phyloP scores from a whole-genome alignment of 2,797 vertebrate genomes.

The Platyrinchus mystaceus region DNA sequence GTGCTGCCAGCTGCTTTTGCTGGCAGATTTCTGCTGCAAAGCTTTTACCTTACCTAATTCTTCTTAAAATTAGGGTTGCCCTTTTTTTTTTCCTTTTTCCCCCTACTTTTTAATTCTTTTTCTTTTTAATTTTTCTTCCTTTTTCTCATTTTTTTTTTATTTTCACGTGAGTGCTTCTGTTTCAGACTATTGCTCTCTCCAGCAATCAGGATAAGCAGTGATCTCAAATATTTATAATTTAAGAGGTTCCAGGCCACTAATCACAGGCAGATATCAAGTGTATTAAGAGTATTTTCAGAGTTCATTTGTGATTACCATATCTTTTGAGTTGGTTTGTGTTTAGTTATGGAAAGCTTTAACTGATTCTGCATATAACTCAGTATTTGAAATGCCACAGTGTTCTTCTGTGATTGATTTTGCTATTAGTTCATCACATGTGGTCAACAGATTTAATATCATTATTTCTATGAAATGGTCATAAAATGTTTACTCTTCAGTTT shows the following conservation, averaged over 20 bases:
- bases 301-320: neutral
- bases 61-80: neutral
- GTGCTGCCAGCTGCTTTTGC: neutral
- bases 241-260: neutral
- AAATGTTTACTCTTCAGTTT: neutral
- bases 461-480: neutral
- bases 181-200: neutral
- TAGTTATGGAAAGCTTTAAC: neutral
- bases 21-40: neutral
- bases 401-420: neutral
- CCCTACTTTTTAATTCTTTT: rapidly evolving
- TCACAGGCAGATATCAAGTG: neutral
- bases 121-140: rapidly evolving
- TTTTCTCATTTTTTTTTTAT: neutral
- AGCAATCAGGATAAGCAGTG: neutral
- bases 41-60: neutral
- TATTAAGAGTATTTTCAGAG: neutral
- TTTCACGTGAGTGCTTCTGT: neutral
- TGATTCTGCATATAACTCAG: neutral
- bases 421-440: neutral
- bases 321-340: neutral
- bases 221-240: neutral
- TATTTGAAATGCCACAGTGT: neutral
- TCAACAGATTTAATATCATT: neutral
- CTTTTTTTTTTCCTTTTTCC: rapidly evolving